These are phyloP conservation scores for Caligus rogercresseyi DNA, from an alignment of 1,140 invertebrate species.

Conservation along the genomic window DNA sequence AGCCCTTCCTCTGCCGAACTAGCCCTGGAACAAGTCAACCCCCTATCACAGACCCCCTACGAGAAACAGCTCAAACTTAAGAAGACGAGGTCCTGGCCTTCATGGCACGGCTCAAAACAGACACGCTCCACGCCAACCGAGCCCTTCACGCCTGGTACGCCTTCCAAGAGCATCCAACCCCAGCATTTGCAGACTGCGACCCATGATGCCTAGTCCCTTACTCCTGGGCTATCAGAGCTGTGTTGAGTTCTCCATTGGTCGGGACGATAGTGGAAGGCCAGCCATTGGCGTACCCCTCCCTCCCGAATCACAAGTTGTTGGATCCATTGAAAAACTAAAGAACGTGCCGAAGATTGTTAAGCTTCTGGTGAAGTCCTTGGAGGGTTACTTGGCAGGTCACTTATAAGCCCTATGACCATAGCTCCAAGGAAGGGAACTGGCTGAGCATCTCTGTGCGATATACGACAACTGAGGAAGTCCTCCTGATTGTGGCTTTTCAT, in stretches of 20 bases:
- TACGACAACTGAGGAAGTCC: background rate
- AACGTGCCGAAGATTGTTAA: background rate
- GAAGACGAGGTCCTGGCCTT: background rate
- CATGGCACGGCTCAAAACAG: background rate
- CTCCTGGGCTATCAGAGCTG: background rate
- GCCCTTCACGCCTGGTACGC: background rate
- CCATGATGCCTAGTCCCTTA: background rate
- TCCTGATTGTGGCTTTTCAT: background rate
- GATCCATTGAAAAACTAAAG: background rate
- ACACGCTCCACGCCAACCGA: background rate
- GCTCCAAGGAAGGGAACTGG: background rate
- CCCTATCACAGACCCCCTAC: background rate
- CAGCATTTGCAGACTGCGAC: background rate
- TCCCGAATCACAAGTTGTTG: background rate
- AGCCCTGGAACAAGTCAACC: background rate
- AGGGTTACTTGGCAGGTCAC: too few species aligned
- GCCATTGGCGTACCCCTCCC: background rate
- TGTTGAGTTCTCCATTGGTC: background rate
- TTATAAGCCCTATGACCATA: background rate
- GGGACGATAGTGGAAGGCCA: background rate
- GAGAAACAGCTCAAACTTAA: background rate
- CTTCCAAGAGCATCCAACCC: background rate
- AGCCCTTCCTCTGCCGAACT: background rate
- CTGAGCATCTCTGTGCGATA: background rate
- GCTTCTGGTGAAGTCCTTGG: background rate